Conservation (phyloP, 1,140 invertebrate genomes). For the Drosophila saltans region DNA sequence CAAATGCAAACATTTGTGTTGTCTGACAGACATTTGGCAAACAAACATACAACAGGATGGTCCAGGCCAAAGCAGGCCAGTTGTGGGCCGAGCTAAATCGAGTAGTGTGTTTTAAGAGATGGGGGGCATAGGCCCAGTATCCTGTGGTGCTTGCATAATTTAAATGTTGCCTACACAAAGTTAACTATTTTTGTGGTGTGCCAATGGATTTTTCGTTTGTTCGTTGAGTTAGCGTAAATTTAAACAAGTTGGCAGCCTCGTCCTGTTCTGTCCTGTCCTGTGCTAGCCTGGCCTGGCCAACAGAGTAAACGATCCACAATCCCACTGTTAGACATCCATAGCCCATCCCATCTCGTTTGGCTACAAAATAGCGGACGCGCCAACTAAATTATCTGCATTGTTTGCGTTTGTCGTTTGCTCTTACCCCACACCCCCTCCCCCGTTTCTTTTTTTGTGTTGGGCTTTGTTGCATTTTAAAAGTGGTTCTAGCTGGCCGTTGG, state of each 20-base stretch:
- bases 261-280: slow-evolving; percentile 5
- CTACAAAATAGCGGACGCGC: slow-evolving; percentile 53
- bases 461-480: slow-evolving; percentile 41
- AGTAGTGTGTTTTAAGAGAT: not conserved
- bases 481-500: slow-evolving; percentile 1
- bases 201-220: slow-evolving; percentile 55
- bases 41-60: slow-evolving; percentile 41
- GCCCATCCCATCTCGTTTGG: slow-evolving; percentile 35
- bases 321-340: slow-evolving; percentile 13
- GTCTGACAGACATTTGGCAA: slow-evolving; percentile 65
- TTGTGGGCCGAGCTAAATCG: not conserved
- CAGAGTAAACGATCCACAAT: not conserved
- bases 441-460: slow-evolving; percentile 4
- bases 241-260: slow-evolving; percentile 60
- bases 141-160: slow-evolving; percentile 68
- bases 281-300: no score
- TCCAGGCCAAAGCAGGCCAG: slow-evolving; percentile 14
- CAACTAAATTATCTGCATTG: slow-evolving; percentile 79
- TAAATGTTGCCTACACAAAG: slow-evolving; percentile 67
- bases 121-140: slow-evolving; percentile 21
- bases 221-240: slow-evolving; percentile 56
- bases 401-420: slow-evolving; percentile 66
- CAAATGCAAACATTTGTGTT: slow-evolving; percentile 56
- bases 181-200: slow-evolving; percentile 72
- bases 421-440: slow-evolving; percentile 1